A percentile compares a stretch with the other conserved stretches of the same genome.
These are phyloP conservation scores for Muschampia plurimacula DNA, from an alignment of 2,888 invertebrate species.

Conservation along the genomic window DNA sequence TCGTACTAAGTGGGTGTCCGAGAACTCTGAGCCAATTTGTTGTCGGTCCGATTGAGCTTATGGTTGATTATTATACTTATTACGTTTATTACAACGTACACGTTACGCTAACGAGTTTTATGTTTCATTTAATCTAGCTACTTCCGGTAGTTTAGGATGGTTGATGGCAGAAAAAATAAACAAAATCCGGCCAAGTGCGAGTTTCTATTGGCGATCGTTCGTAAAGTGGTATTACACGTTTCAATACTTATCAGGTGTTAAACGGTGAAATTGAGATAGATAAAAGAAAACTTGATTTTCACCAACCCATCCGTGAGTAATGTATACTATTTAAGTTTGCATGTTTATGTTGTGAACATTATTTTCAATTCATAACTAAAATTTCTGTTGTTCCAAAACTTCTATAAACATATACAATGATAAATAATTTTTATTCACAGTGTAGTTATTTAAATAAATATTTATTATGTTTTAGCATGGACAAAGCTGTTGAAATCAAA, in stretches of 20 bases:
- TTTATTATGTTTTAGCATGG: neutral
- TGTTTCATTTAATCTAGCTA: conserved; percentile 23
- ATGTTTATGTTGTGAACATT: too few species aligned
- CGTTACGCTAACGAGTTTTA: conserved; percentile 21
- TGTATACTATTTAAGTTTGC: too few species aligned
- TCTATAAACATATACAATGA: too few species aligned
- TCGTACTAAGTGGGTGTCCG: conserved; percentile 1
- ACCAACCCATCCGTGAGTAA: too few species aligned
- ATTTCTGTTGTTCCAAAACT: too few species aligned
- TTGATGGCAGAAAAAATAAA: neutral
- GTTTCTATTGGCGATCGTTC: too few species aligned
- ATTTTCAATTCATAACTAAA: too few species aligned
- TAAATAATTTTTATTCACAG: too few species aligned
- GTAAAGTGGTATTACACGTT: too few species aligned
- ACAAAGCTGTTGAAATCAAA: neutral
- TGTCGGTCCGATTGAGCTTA: conserved; percentile 17
- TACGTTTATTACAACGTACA: neutral
- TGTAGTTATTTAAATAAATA: neutral
- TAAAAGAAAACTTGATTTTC: too few species aligned
- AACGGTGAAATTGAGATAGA: too few species aligned
- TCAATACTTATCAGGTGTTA: too few species aligned
- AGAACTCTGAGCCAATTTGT: neutral
- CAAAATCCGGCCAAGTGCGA: neutral
- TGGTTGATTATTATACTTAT: conserved; percentile 8
- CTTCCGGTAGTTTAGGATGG: conserved; percentile 3